Base-by-base conservation (phyloP, 2,113 vertebrate species). In the Aegotheles bennettii region DNA sequence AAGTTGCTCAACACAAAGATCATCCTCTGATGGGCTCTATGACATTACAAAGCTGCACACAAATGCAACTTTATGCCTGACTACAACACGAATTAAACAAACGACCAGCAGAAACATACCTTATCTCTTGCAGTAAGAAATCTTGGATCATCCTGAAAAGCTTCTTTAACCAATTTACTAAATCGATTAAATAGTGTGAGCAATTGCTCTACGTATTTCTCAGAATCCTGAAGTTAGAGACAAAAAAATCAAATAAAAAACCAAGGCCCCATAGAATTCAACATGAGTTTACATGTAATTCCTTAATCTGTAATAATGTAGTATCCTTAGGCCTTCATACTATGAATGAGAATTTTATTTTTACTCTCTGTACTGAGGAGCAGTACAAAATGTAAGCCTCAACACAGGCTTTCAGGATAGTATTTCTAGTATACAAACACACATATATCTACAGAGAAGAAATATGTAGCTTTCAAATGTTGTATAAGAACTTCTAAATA, bases 41-140 rank as follows among this genome's bases (percentile, higher is more conserved):
- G 71, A n/a, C 28, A 57, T 42, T n/a, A 76, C 26, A 82, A 73
- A 84, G n/a, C 38, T 43, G 15, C 67, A 84, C 31, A 65, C 8
- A 42, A 71, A 53, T 17, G 28, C 40, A 79, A n/a, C 45, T 85
- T 83, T 6, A 61, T 11, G 54, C 42, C 50, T 9, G 8, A 80
- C n/a, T 53, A 50, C 43, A 70, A 74, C 13, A 80, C 42, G 69
- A 85, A 85, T 69, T 10, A 60, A 51, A 31, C 14, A 74, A 85
- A 69, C 45, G 13, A 50, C 20, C 14, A 78, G 25, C 14, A 84
- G 64, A 84, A 89, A 81, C 16, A 95, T 96, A 99, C 99, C 98
- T 99, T 99, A 97, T 99, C 99, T 98, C 99, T 98, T 42, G 99
- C 99, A 69, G 99, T 99, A 84, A 99, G 98, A 98, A 99, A 99